These are phyloP conservation scores for Lordiphosa clarofinis DNA, from an alignment of 1,140 invertebrate species.

Conservation along the genomic window DNA sequence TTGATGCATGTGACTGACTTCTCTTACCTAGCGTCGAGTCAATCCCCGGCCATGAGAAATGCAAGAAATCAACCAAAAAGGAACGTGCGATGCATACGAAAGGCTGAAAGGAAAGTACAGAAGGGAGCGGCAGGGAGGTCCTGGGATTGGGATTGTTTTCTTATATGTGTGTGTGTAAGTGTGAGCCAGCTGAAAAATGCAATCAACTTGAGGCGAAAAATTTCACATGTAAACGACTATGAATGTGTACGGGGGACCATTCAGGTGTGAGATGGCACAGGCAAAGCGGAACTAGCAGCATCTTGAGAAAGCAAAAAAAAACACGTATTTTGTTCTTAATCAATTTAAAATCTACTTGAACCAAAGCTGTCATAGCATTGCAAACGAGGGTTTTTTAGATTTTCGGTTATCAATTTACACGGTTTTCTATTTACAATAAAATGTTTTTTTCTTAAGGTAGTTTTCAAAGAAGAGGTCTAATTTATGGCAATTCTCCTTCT, in stretches of 20 bases:
- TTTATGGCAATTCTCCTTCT: too few species aligned
- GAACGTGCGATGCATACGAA: conserved; percentile 74
- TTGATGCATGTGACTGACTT: conserved; percentile 48
- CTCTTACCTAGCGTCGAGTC: conserved; percentile 21
- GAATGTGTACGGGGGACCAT: conserved; percentile 32
- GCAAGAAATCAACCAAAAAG: conserved; percentile 75
- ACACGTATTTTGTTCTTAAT: neutral
- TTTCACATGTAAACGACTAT: conserved; percentile 49
- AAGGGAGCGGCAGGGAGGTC: too few species aligned
- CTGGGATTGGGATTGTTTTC: conserved; percentile 63
- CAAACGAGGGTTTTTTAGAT: too few species aligned
- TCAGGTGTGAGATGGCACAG: conserved; percentile 37
- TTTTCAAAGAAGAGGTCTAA: too few species aligned
- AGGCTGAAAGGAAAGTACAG: conserved; percentile 13
- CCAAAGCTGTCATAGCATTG: too few species aligned
- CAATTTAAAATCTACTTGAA: too few species aligned
- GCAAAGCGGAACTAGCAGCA: conserved; percentile 45
- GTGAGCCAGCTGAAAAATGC: conserved; percentile 60
- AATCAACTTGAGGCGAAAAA: conserved; percentile 72
- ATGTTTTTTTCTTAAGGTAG: too few species aligned
- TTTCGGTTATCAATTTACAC: too few species aligned
- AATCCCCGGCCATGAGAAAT: conserved; percentile 61
- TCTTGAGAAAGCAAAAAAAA: too few species aligned
- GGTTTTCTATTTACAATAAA: too few species aligned
- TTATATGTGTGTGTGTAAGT: conserved; percentile 43